Evolutionary conservation across 1,140 invertebrate species (phyloP).

Genomic region (Drosophila bocqueti): DNA sequence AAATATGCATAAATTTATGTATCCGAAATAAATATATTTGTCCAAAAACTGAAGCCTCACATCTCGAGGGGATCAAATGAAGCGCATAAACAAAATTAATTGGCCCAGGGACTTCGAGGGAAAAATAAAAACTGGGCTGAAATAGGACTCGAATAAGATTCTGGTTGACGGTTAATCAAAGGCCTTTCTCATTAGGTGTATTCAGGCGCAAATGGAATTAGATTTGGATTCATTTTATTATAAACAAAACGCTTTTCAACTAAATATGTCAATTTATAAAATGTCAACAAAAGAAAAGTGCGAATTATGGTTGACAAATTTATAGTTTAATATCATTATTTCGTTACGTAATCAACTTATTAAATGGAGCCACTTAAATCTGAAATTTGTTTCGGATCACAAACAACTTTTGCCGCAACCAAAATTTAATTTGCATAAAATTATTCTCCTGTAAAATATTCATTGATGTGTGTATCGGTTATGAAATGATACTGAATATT

Average conservation of each 20-base stretch:
- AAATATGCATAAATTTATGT: slow-evolving; percentile 80
- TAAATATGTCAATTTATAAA: not conserved
- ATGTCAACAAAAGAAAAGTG: not conserved
- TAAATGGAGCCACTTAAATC: slow-evolving; percentile 16
- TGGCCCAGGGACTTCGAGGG: slow-evolving; percentile 55
- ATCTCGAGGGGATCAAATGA: slow-evolving; percentile 65
- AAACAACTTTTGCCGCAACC: slow-evolving; percentile 10
- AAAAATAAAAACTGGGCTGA: slow-evolving; percentile 19
- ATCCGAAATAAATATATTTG: slow-evolving; percentile 59
- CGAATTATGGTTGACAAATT: not conserved
- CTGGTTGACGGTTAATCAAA: slow-evolving; percentile 4
- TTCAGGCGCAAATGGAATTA: slow-evolving; percentile 17
- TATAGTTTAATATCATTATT: not conserved
- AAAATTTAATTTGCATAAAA: slow-evolving; percentile 18
- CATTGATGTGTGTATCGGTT: slow-evolving; percentile 7
- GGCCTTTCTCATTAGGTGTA: not conserved
- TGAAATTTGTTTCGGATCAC: slow-evolving; percentile 25
- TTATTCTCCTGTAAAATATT: slow-evolving; percentile 7
- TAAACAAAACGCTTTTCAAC: not conserved
- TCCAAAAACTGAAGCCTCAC: slow-evolving; percentile 54
- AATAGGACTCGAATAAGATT: not conserved
- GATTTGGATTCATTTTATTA: not conserved
- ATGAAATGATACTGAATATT: slow-evolving; percentile 4
- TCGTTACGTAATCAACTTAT: slow-evolving; percentile 5
- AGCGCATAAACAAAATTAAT: slow-evolving; percentile 70